Percentiles rank a stretch among this genome's conserved stretches.
These are phyloP conservation scores for Glaucomys volans DNA, from an alignment of 2,113 vertebrate genomes.

Conservation along the genomic window DNA sequence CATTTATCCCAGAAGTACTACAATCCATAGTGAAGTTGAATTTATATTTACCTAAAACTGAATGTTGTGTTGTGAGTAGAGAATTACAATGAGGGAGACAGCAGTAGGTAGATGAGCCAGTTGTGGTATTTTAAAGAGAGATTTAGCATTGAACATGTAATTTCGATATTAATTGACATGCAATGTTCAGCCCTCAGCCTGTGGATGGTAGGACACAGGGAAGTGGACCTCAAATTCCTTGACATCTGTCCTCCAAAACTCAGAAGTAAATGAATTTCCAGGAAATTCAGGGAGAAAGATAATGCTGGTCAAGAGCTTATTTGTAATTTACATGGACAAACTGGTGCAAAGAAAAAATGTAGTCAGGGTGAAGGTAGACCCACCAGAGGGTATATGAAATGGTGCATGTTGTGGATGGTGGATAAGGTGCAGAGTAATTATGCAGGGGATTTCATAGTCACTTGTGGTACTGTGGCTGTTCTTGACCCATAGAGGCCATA, in stretches of 20 bases:
- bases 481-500: background rate
- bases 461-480: background rate
- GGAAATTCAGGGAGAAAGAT: background rate
- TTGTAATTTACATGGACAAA: background rate
- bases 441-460: background rate
- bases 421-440: background rate
- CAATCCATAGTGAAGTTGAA: background rate
- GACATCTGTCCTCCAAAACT: background rate
- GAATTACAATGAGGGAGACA: background rate
- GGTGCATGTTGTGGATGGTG: fast-evolving
- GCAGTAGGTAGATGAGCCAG: background rate
- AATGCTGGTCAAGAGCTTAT: background rate
- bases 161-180: background rate
- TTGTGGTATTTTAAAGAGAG: background rate
- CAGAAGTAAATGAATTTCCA: background rate
- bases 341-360: background rate
- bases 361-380: background rate
- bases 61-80: background rate
- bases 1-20: background rate
- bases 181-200: background rate
- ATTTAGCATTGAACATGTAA: background rate
- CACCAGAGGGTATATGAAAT: background rate
- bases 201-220: background rate
- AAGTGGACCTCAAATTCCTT: background rate
- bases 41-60: background rate